These are phyloP conservation scores for Tokudaia muenninki DNA, from an alignment of 2,797 vertebrate genomes.

Conservation along the genomic window DNA sequence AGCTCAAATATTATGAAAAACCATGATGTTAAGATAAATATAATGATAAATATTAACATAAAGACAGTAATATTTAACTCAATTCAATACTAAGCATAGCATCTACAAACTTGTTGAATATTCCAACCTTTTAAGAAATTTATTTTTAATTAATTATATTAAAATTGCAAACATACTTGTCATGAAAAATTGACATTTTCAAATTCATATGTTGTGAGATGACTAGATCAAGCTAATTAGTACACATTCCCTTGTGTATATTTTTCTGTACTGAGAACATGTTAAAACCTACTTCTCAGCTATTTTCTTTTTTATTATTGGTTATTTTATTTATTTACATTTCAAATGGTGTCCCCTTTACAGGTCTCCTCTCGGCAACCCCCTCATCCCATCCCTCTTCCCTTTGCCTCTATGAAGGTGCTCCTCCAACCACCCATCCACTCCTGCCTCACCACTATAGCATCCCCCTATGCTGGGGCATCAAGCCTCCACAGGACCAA, in stretches of 20 bases:
- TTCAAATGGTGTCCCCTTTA: too few species aligned
- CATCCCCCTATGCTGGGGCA: too few species aligned
- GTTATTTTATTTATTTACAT: too few species aligned
- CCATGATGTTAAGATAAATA: background rate
- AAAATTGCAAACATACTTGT: background rate
- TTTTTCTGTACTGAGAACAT: background rate
- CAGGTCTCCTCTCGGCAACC: too few species aligned
- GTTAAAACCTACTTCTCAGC: background rate
- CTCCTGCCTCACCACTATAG: too few species aligned
- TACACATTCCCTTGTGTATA: background rate
- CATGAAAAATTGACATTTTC: background rate
- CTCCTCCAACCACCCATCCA: too few species aligned
- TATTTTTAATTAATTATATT: background rate
- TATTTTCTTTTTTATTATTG: background rate
- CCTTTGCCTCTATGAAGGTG: too few species aligned
- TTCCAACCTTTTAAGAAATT: background rate
- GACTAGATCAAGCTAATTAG: background rate
- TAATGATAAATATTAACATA: background rate
- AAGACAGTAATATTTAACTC: background rate
- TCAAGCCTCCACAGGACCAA: too few species aligned
- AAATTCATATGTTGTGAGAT: background rate
- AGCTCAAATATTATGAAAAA: conserved; percentile 25
- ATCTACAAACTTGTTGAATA: background rate
- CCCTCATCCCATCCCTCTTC: too few species aligned
- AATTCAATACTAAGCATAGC: background rate